A percentile compares a stretch with the other conserved stretches of the same genome.
Conservation (phyloP, 1,140 invertebrate species). For the Chionoecetes opilio region DNA sequence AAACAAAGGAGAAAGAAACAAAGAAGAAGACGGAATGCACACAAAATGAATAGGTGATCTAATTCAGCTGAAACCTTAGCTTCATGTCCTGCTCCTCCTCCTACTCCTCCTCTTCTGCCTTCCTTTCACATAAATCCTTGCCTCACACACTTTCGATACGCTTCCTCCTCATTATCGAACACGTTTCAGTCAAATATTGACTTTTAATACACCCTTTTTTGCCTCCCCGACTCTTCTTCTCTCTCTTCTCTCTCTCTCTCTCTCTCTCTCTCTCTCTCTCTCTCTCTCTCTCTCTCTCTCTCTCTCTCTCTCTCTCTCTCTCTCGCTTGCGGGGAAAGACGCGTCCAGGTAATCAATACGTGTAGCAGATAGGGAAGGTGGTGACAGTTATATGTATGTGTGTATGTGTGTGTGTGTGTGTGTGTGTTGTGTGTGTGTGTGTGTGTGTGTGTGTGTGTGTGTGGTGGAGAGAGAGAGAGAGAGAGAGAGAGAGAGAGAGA, state of each 20-base stretch:
- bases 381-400: background rate
- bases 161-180: conserved; percentile 17
- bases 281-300: conserved; percentile 27
- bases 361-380: background rate
- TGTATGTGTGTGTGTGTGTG: too few species aligned
- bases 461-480: too few species aligned
- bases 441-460: too few species aligned
- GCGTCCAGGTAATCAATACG: background rate
- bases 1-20: conserved; percentile 6
- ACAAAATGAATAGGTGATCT: background rate
- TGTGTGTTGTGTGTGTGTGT: too few species aligned
- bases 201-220: background rate
- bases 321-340: background rate
- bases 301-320: conserved; percentile 27
- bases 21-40: background rate
- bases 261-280: conserved; percentile 13
- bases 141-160: too few species aligned
- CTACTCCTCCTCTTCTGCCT: background rate
- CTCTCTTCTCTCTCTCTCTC: background rate
- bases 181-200: background rate
- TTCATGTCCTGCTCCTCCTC: background rate
- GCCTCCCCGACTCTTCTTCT: background rate
- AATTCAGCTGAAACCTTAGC: background rate
- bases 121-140: background rate
- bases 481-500: too few species aligned